Evolutionary conservation across 2,113 vertebrate species (phyloP).

Genomic region (Sakesphorus luctuosus): DNA sequence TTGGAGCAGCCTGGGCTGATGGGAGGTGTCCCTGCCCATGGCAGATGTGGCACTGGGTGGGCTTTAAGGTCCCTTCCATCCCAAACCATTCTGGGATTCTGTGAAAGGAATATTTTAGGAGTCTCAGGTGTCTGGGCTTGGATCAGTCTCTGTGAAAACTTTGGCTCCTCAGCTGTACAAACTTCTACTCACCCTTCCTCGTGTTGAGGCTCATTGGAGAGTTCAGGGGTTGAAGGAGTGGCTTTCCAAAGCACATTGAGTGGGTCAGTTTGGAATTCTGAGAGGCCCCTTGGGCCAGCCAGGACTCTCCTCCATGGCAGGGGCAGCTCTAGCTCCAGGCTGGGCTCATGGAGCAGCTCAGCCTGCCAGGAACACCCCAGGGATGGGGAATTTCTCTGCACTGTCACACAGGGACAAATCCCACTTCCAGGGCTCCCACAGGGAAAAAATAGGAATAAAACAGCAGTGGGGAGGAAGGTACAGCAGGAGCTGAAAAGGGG

Average conservation of each 20-base stretch:
- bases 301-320: neutral
- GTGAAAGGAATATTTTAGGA: neutral
- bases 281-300: neutral
- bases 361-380: neutral
- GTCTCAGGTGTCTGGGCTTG: neutral
- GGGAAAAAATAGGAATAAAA: neutral
- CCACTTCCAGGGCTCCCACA: neutral
- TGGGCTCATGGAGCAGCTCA: neutral
- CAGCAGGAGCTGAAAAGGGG: neutral
- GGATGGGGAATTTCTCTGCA: neutral
- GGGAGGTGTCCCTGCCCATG: neutral
- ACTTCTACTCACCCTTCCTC: neutral
- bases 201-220: neutral
- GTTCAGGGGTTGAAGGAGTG: neutral
- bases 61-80: rapidly evolving
- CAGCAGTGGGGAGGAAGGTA: neutral
- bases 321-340: neutral
- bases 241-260: neutral
- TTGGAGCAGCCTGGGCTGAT: neutral
- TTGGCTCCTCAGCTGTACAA: neutral
- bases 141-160: neutral
- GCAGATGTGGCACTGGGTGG: rapidly evolving
- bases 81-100: neutral
- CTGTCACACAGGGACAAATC: neutral
- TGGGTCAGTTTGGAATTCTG: neutral